These are phyloP conservation scores for Nixonia krombeini DNA, from an alignment of 1,140 invertebrate genomes.

Conservation along the genomic window DNA sequence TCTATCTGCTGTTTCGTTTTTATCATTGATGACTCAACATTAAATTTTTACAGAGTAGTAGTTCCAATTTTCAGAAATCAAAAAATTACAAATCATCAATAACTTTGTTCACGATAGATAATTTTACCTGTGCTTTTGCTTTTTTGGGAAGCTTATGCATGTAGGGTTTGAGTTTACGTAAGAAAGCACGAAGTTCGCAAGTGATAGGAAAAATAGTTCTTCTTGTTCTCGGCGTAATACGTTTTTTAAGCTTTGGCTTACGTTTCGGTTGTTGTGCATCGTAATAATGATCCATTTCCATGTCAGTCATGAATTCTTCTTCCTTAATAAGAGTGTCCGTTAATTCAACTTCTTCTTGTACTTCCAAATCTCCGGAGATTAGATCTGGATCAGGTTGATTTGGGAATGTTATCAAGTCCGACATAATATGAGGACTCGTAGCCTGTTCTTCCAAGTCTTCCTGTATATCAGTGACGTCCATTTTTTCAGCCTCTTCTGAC, in stretches of 20 bases:
- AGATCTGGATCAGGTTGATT: conserved; percentile 18
- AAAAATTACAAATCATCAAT: conserved; percentile 61
- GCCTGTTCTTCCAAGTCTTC: not conserved
- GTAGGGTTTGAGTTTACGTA: conserved; percentile 62
- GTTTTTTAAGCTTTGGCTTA: conserved; percentile 2
- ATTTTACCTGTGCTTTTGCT: conserved; percentile 62
- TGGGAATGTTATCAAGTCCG: conserved; percentile 18
- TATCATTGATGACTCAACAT: no score
- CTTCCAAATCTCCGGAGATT: conserved; percentile 20
- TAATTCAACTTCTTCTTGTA: conserved; percentile 26
- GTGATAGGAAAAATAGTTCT: conserved; percentile 66
- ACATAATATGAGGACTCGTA: conserved; percentile 1
- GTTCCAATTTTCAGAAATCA: not conserved
- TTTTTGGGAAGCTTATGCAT: conserved; percentile 62
- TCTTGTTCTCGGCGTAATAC: conserved; percentile 40
- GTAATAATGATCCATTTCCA: conserved; percentile 8
- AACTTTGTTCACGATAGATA: conserved; percentile 67
- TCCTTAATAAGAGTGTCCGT: conserved; percentile 16
- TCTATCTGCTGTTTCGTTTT: no score
- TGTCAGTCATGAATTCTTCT: conserved; percentile 9
- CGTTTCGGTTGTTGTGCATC: conserved; percentile 11
- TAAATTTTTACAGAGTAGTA: no score
- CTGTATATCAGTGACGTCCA: conserved; percentile 8
- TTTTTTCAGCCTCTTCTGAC: conserved; percentile 4
- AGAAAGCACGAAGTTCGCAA: conserved; percentile 58